Base-by-base conservation (phyloP, 92 coral and sea anemone species). In the Heteractis magnifica region DNA sequence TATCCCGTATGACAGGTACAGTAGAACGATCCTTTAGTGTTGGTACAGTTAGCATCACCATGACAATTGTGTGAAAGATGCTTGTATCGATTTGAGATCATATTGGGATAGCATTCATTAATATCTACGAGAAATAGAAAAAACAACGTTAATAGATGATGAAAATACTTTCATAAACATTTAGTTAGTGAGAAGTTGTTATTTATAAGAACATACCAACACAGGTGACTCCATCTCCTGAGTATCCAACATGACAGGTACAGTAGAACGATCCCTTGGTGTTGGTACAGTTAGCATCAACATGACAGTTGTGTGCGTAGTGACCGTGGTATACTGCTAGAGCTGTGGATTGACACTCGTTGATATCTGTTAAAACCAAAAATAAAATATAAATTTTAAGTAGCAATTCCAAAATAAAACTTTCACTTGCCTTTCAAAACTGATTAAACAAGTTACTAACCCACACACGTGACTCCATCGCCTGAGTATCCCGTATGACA, bases 1-100 rank as follows among this genome's bases (percentile, higher is more conserved):
- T 84, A 94, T 76, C 97, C 97, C 78, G 88, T 65, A 83, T 90
- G 90, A 87, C 98, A 94, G 77, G 97, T 89, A 86, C 98, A 94
- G 72, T 89, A 86, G 84, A 88, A 94, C 48, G 94, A 94, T 80
- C 94, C 97, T 78, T 90, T 91, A 55, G 97, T 93, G 84, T 94
- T 93, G 77, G 91, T 91, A 52, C 98, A 93, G 84, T 91, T 95
- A 84, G 98, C 95, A 75, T 95, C 93, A 83, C 49, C 77, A 78
- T 95, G 97, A n/a, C 98, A 95, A 87, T 92, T 90, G 10, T 62
- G 70, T 18, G 70, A 34, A 34, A 34, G 44, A 34, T 34, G 44
- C 44, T 34, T 34, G 44, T 34, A 34, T 34, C 44, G 44, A 34
- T 34, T 34, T 34, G 44, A 34, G 44, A 34, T 34, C 44, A 0